Conservation (phyloP, 2,888 invertebrate species). For the Philaethria dido region DNA sequence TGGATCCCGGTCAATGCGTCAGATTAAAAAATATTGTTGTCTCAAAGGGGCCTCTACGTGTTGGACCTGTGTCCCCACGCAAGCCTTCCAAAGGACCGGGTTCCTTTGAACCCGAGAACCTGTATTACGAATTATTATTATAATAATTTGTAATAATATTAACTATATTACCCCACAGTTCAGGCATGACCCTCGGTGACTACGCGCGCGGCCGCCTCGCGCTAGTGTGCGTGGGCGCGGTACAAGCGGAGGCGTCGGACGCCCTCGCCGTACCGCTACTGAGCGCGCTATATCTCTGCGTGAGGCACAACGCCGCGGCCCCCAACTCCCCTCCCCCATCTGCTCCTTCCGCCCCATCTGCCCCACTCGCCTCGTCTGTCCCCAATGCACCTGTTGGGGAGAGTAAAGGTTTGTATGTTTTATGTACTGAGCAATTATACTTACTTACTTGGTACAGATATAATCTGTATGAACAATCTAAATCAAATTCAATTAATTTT, state of each 20-base stretch:
- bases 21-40: no score
- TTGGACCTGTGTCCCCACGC: no score
- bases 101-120: no score
- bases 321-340: background rate
- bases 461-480: no score
- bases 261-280: slow-evolving; percentile 74
- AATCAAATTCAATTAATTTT: no score
- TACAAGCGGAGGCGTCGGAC: slow-evolving; percentile 71
- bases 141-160: no score
- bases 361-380: background rate
- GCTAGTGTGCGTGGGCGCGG: slow-evolving; percentile 73
- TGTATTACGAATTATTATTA: no score
- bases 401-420: slow-evolving; percentile 1
- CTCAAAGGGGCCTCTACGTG: no score
- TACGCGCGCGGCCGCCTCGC: slow-evolving; percentile 66
- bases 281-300: slow-evolving; percentile 74
- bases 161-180: slow-evolving; percentile 49
- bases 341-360: background rate
- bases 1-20: no score
- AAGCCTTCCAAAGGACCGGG: no score
- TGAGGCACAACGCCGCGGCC: slow-evolving; percentile 61
- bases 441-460: no score
- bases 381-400: background rate
- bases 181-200: slow-evolving; percentile 71
- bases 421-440: background rate